Conservation (phyloP, 92 coral and sea anemone genomes). For the Actinernus sp. region DNA sequence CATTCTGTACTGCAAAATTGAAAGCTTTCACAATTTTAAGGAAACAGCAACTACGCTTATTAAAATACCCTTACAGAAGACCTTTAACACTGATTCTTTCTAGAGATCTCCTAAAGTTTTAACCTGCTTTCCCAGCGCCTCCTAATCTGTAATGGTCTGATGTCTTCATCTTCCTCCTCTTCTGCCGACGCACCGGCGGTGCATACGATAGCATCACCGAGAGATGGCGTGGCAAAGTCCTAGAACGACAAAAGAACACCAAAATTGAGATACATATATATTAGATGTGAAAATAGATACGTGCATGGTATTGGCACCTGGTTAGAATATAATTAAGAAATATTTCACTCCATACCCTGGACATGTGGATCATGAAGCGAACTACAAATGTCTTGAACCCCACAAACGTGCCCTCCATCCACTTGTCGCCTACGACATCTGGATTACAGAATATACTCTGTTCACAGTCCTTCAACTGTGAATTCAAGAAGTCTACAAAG, state of each 20-base stretch:
- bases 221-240: constrained; percentile 92
- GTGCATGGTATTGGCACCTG: not conserved
- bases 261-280: not conserved
- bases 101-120: too few species aligned
- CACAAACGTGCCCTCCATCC: constrained; percentile 35
- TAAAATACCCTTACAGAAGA: not conserved
- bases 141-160: constrained; percentile 68
- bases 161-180: constrained; percentile 62
- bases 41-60: not conserved
- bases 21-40: too few species aligned
- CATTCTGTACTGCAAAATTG: too few species aligned
- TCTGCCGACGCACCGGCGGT: constrained; percentile 27
- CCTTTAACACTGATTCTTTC: not conserved
- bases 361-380: constrained; percentile 89
- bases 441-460: constrained; percentile 66
- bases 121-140: constrained; percentile 90
- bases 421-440: constrained; percentile 48
- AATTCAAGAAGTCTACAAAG: constrained; percentile 84
- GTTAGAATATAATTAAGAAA: not conserved
- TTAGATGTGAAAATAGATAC: not conserved
- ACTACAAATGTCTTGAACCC: constrained; percentile 83
- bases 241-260: not conserved
- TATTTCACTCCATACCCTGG: constrained; percentile 53
- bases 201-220: constrained; percentile 62
- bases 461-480: constrained; percentile 86